Evolutionary conservation across 2,888 invertebrate species (phyloP).

Genomic region (Meta bourneti): DNA sequence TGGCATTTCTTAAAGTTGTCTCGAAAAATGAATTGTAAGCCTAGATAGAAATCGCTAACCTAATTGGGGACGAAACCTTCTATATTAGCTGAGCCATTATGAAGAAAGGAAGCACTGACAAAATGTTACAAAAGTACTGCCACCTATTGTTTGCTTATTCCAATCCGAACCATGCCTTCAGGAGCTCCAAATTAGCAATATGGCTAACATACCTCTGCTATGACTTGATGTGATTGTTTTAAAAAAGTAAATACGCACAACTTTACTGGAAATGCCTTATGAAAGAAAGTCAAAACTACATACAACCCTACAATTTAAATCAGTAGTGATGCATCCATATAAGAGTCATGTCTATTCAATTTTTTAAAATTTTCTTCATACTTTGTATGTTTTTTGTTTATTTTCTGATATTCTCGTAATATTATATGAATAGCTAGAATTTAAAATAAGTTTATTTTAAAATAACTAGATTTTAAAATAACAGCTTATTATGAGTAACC

Average conservation of each 20-base stretch:
- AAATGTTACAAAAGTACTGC: not conserved
- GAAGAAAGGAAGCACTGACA: not conserved
- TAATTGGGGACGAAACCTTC: too few relatives aligned
- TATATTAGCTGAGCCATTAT: not conserved
- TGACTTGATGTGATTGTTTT: not conserved
- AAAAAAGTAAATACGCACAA: not conserved
- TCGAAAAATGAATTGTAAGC: not conserved
- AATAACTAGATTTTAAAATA: too few relatives aligned
- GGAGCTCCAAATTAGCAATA: not conserved
- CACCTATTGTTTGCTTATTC: not conserved
- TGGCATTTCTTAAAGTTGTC: constrained; percentile 12
- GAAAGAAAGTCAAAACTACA: not conserved
- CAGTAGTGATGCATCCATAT: too few relatives aligned
- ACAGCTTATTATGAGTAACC: too few relatives aligned
- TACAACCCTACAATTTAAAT: not conserved
- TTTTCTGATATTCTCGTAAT: too few relatives aligned
- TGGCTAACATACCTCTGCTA: not conserved
- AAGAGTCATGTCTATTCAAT: too few relatives aligned
- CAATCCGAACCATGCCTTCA: not conserved
- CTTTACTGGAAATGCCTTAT: constrained; percentile 1
- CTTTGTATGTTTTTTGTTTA: too few relatives aligned
- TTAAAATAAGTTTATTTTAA: too few relatives aligned
- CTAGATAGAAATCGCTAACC: not conserved
- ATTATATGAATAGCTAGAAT: too few relatives aligned
- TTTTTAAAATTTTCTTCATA: too few relatives aligned